Base-by-base conservation (phyloP, 1,140 invertebrate species). In the Eupristina koningsbergeri region DNA sequence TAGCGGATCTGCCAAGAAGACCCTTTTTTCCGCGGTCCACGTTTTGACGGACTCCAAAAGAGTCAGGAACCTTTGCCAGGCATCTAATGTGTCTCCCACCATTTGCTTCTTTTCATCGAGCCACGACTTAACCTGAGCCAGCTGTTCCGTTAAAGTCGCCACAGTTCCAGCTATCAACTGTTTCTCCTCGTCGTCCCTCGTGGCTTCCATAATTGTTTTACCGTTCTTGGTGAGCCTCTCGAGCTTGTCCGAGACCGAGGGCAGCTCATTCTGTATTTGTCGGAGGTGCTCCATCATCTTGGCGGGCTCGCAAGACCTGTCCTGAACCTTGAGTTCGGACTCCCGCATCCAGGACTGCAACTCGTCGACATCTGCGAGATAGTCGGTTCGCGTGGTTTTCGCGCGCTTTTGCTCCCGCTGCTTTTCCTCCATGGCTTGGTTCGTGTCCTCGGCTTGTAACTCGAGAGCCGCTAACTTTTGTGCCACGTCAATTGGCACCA, bases 51-150 rank as follows among this genome's bases (percentile, higher is more conserved):
- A 93, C 86, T 96, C 95, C 87, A 98, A 95, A 67, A 98, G 93
- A 75, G 96, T 94, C 79, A 98, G 93, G 94, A 98, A 98, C 71
- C 96, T 94, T 74, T 96, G 95, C 94, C 97, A 97, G 19, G 97
- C 95, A 87, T 98, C 97, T 85, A 98, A 93, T 45, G 96, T 96
- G 88, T 98, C 97, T 41, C 96, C 96, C 41, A 98, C 95, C 88
- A 97, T 94, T 86, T 95, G 94, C 88, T 96, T 96, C 91, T 96
- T 96, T 86, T 97, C 96, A 81, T 97, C 96, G 76, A 98, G 90
- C 94, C 95, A 95, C 73, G 93, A 94, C 86, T 93, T 95, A 0
- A 98, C 94, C 85, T 97, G 96, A 58, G 94, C 93, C 88, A 98
- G 92, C 89, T 98, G 96, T 45, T 97, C 96, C 7, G 94, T 95